Evolutionary conservation across 2,888 invertebrate genomes (phyloP).

Genomic region (Craniophora ligustri): DNA sequence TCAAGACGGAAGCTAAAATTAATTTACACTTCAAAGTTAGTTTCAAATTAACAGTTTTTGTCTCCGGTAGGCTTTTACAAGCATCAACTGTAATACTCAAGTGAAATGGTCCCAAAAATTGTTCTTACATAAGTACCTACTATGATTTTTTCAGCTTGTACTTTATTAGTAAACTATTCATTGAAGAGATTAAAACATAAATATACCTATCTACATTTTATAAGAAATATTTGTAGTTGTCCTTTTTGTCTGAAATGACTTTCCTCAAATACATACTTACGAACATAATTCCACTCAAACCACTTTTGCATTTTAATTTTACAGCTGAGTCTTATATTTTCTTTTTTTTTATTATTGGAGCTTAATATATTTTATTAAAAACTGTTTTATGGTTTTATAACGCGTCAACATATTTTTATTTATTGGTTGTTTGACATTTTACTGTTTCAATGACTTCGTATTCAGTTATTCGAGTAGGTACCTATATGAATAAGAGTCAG

Average conservation of each 20-base stretch:
- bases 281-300: constrained; percentile 12
- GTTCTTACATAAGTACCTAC: no score
- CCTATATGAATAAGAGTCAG: constrained; percentile 6
- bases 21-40: no score
- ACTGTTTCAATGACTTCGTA: constrained; percentile 9
- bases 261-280: constrained; percentile 18
- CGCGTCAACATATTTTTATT: constrained; percentile 39
- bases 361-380: constrained; percentile 39
- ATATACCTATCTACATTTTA: no score
- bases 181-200: no score
- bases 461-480: constrained; percentile 16
- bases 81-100: no score
- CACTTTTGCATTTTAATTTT: constrained; percentile 26
- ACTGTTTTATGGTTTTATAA: constrained; percentile 41
- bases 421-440: constrained; percentile 21
- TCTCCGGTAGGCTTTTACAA: no score
- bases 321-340: constrained; percentile 8
- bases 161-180: no score
- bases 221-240: no score
- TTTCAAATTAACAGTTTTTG: no score
- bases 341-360: constrained; percentile 19
- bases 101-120: no score
- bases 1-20: no score
- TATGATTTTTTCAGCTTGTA: no score
- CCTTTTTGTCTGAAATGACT: constrained; percentile 33